Base-by-base conservation (phyloP, 2,113 vertebrate species). In the Mirza zaza region DNA sequence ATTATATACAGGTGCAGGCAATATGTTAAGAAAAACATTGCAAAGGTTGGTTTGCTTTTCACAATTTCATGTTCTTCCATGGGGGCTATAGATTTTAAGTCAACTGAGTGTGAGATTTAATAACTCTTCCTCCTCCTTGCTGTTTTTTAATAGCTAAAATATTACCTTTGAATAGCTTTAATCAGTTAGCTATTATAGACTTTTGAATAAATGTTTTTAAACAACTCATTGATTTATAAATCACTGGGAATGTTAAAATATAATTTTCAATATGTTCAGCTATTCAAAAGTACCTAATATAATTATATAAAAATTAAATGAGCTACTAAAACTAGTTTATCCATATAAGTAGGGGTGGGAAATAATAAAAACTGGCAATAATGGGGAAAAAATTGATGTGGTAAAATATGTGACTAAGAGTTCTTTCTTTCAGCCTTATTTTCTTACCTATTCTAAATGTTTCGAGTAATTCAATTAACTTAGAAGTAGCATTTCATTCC, bases 1-100 rank as follows among this genome's bases (percentile, higher is more conserved):
- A 45, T 97, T 96, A 93, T 85, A 83, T 97, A 96, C 97, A 98
- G 98, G 96, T 98, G 96, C 93, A 92, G 76, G 92, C 95, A 98
- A 95, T 98, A 95, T 87, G 94, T 91, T 94, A 96, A 98, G 84
- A n/a, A 97, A 96, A 96, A 90, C 77, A 95, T 50, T 90, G 55
- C 90, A 85, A 80, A 91, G 76, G 11, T 93, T 82, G 36, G 71
- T 90, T 95, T 90, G 89, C 87, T 97, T 97, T 97, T 76, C 61
- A 80, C 55, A 88, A 67, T 94, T 96, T 97, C 90, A 86, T 39
- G 8, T 87, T 90, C 83, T 92, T 97, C 96, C 95, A 79, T 17
- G 42, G 96, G 75, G 68, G 29, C 87, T 97, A 92, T 97, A 97
- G 95, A 97, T 90, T 97, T 96, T 95, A 95, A 96, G 65, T 91